Percentiles rank a stretch among this genome's conserved stretches.
Evolutionary conservation across 2,888 invertebrate genomes (phyloP).

Genomic region (Synanthedon andrenaeformis): DNA sequence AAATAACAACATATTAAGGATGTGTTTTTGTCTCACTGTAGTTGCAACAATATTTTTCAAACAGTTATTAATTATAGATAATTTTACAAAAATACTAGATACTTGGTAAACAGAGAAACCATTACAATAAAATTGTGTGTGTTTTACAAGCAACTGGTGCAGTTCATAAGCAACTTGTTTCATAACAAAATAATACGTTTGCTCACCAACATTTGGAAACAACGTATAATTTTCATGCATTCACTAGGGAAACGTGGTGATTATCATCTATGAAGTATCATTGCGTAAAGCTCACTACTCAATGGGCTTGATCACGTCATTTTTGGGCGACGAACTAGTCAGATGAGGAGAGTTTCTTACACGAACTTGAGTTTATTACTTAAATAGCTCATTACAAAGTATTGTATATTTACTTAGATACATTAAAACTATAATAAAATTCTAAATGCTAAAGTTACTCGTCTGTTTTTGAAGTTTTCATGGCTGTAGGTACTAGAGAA

Average conservation of each 20-base stretch:
- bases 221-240: conserved; percentile 20
- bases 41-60: not conserved
- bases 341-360: too few species aligned
- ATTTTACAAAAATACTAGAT: not conserved
- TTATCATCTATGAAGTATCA: not conserved
- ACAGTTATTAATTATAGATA: not conserved
- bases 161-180: not conserved
- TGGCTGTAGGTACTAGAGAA: too few species aligned
- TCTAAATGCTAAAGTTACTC: too few species aligned
- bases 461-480: too few species aligned
- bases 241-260: not conserved
- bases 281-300: conserved; percentile 1
- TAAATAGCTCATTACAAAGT: too few species aligned
- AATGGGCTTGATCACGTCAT: not conserved
- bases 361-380: too few species aligned
- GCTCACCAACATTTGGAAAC: conserved; percentile 20
- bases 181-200: conserved; percentile 1
- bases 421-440: too few species aligned
- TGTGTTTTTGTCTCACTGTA: too few species aligned
- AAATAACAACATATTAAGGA: too few species aligned
- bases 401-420: too few species aligned
- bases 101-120: not conserved
- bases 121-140: not conserved
- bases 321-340: not conserved
- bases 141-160: not conserved